These are phyloP conservation scores for Herminia tarsipennalis DNA, from an alignment of 2,888 invertebrate genomes.

Conservation along the genomic window DNA sequence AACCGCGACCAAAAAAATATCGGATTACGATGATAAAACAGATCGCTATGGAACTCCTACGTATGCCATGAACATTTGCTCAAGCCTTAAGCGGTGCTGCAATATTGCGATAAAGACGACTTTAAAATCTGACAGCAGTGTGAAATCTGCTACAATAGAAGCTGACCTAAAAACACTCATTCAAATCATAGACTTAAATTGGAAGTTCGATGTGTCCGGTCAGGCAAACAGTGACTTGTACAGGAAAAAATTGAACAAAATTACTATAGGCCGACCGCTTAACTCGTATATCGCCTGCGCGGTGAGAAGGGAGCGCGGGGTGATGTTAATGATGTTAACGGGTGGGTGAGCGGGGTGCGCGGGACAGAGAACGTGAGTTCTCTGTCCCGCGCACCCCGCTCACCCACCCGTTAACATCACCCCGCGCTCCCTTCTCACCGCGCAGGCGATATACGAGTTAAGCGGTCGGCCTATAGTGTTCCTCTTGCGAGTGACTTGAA, in stretches of 20 bases:
- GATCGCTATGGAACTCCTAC: conserved; percentile 38
- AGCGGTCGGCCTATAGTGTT: too few species aligned
- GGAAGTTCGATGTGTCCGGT: neutral
- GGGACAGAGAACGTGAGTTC: too few species aligned
- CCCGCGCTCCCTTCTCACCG: too few species aligned
- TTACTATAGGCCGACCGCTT: too few species aligned
- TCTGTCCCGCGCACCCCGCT: too few species aligned
- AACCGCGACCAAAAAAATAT: conserved; percentile 25
- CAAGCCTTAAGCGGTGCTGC: conserved; percentile 45
- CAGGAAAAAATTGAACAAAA: conserved; percentile 8
- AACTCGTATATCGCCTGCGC: too few species aligned
- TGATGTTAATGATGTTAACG: too few species aligned
- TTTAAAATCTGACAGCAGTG: conserved; percentile 30
- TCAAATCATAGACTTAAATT: conserved; percentile 4
- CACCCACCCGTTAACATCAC: too few species aligned
- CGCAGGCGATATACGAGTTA: too few species aligned
- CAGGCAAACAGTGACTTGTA: conserved; percentile 41
- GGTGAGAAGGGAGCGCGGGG: too few species aligned
- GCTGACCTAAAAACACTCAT: conserved; percentile 34
- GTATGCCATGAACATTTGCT: conserved; percentile 43
- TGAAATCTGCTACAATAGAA: conserved; percentile 33
- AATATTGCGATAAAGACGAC: conserved; percentile 41
- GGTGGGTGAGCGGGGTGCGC: too few species aligned
- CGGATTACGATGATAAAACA: conserved; percentile 28
- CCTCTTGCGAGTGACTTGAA: conserved; percentile 38